Conservation (phyloP, 2,113 vertebrate species). For the Peromyscus leucopus region DNA sequence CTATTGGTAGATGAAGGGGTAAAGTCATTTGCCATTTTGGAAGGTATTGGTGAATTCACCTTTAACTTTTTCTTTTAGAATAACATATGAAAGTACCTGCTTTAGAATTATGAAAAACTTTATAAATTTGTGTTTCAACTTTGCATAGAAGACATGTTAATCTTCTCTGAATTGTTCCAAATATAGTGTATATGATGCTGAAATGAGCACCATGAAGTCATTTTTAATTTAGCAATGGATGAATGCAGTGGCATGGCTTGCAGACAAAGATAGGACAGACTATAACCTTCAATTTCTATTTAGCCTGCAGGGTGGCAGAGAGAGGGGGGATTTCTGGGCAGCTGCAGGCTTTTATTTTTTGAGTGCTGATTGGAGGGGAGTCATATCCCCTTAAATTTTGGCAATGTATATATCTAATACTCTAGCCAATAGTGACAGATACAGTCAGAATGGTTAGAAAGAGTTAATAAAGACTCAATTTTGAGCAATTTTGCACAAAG, state of each 20-base stretch:
- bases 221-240: constrained; percentile 63
- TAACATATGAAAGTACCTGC: background rate
- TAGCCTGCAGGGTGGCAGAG: background rate
- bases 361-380: background rate
- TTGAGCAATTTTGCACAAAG: background rate
- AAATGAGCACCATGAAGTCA: constrained; percentile 10
- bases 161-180: constrained; percentile 26
- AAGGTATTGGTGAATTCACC: too few species aligned
- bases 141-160: constrained; percentile 1
- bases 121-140: background rate
- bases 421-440: background rate
- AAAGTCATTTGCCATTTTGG: background rate
- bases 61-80: constrained; percentile 26
- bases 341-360: background rate
- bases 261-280: background rate
- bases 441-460: background rate
- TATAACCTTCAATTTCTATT: constrained; percentile 23
- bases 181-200: constrained; percentile 36
- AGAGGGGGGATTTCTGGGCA: background rate
- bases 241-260: background rate
- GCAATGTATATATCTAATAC: background rate
- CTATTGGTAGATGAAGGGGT: background rate
- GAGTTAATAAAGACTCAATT: background rate
- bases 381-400: background rate
- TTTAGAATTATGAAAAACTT: constrained; percentile 51